These are phyloP conservation scores for Buteo buteo DNA, from an alignment of 2,113 vertebrate genomes.

Conservation along the genomic window DNA sequence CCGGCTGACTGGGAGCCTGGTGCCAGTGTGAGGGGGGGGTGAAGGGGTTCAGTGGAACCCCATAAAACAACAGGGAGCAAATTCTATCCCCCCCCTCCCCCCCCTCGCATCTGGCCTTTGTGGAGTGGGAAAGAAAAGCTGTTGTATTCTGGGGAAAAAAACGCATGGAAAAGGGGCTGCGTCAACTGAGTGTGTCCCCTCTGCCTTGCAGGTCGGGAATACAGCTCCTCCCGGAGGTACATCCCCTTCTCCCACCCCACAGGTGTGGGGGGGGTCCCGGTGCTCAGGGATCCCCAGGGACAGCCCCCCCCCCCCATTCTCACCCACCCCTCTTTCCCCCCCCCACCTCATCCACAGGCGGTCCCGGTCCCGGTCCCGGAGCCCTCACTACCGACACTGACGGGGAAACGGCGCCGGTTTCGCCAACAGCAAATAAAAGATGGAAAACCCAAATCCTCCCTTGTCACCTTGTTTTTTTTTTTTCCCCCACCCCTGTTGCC, in stretches of 20 bases:
- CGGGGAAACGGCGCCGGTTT: not conserved
- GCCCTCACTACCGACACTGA: not conserved
- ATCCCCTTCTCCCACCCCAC: not conserved
- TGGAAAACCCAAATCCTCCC: not conserved
- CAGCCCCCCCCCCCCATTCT: no score
- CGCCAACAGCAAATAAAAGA: not conserved
- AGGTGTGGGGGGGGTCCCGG: no score
- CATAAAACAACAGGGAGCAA: no score
- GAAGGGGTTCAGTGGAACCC: not conserved
- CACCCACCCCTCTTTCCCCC: no score
- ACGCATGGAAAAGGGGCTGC: not conserved
- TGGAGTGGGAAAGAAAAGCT: not conserved
- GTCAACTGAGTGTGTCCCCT: not conserved
- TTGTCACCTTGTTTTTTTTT: no score
- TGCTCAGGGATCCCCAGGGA: no score
- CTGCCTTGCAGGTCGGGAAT: not conserved
- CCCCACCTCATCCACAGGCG: no score
- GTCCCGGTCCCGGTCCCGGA: not conserved
- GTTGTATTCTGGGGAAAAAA: not conserved
- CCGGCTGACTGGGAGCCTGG: accelerated
- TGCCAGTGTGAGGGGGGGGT: no score
- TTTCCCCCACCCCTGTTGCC: no score
- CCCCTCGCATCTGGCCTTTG: not conserved
- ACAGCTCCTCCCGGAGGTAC: not conserved
- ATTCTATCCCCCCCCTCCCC: no score